phyloP scores from a whole-genome alignment of 2,113 vertebrate species.

The Thamnaconus septentrionalis region DNA sequence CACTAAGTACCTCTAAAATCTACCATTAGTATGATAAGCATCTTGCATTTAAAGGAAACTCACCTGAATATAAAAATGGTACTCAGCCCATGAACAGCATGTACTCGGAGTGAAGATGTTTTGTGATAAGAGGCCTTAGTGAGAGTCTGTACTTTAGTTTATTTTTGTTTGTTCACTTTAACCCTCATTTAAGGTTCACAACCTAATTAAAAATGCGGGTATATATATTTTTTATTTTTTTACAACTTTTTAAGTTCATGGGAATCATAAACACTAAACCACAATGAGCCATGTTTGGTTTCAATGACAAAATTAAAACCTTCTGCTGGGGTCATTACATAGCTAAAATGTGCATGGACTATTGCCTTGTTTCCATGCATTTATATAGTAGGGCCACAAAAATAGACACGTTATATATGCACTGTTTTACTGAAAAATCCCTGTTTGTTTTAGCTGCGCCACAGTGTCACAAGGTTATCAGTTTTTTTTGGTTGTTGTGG shows the following conservation, averaged over 20 bases:
- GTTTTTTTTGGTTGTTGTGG: neutral
- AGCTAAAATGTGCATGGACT: conserved; percentile 5
- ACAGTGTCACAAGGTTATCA: neutral
- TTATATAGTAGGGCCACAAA: conserved; percentile 19
- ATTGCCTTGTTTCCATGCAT: conserved; percentile 1
- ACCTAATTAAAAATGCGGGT: too few relatives aligned
- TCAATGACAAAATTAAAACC: neutral
- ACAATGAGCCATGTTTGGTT: neutral
- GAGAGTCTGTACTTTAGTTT: neutral
- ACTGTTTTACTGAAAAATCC: conserved; percentile 44
- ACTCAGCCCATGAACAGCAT: conserved; percentile 12
- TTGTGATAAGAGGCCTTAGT: conserved; percentile 11
- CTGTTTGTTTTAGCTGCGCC: too few relatives aligned
- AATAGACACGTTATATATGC: conserved; percentile 33
- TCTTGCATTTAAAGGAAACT: neutral
- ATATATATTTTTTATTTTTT: too few relatives aligned
- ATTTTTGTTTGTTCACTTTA: neutral
- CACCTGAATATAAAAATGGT: conserved; percentile 19
- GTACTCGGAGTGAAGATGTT: neutral
- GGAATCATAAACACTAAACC: neutral
- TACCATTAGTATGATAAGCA: neutral
- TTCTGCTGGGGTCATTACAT: neutral
- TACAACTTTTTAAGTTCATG: too few relatives aligned
- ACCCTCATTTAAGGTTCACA: too few relatives aligned
- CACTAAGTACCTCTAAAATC: conserved; percentile 31